Conservation (phyloP, 2,797 vertebrate genomes). For the Scolopax bukidnonensis region DNA sequence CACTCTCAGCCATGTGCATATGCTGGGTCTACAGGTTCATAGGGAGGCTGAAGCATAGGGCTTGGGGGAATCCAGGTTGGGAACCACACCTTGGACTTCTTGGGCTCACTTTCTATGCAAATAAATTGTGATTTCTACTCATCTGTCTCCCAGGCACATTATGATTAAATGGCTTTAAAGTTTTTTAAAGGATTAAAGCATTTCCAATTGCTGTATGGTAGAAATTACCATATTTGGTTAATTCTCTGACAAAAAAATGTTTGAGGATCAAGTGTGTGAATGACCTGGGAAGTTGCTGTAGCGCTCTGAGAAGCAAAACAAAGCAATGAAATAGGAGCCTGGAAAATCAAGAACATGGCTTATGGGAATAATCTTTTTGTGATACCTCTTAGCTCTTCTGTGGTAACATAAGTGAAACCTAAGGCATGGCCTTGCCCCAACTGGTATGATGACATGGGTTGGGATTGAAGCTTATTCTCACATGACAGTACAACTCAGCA, state of each 20-base stretch:
- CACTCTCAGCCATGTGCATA: background rate
- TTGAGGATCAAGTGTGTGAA: background rate
- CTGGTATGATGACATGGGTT: accelerated
- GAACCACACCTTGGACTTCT: background rate
- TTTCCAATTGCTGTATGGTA: background rate
- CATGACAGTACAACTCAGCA: background rate
- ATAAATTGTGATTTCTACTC: background rate
- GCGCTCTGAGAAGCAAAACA: background rate
- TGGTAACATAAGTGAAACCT: background rate
- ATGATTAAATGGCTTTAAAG: background rate
- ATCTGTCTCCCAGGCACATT: background rate
- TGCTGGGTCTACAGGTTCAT: background rate
- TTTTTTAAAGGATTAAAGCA: background rate
- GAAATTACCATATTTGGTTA: background rate
- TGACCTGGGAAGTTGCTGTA: background rate
- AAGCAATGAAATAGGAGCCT: background rate
- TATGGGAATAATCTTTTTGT: background rate
- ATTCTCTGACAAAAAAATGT: background rate
- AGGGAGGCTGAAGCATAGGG: background rate
- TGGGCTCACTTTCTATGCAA: background rate
- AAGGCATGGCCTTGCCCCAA: background rate
- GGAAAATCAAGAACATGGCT: background rate
- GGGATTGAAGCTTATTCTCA: background rate
- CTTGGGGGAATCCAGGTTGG: background rate
- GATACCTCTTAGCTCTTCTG: background rate